These are phyloP conservation scores for Drosophila tanythrix DNA, from an alignment of 2,888 invertebrate species.

Conservation along the genomic window DNA sequence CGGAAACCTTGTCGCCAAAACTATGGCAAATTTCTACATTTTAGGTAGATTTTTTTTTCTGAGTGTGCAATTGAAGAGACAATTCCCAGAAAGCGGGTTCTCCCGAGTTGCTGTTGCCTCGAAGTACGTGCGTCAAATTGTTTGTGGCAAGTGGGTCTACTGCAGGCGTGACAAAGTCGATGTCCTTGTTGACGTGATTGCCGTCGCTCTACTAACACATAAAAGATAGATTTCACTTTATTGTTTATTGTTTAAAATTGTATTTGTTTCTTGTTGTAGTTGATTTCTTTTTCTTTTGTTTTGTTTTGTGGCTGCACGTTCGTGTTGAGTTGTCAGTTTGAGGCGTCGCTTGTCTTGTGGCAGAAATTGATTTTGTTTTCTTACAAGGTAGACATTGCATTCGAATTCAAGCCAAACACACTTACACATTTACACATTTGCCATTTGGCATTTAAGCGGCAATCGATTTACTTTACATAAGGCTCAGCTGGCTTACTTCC, in stretches of 20 bases:
- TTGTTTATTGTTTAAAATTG: slow-evolving; percentile 62
- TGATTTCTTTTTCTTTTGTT: slow-evolving; percentile 32
- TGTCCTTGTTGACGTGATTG: slow-evolving; percentile 23
- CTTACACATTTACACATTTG: neutral
- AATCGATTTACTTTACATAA: slow-evolving; percentile 22
- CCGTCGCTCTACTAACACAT: slow-evolving; percentile 48
- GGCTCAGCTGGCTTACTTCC: slow-evolving; percentile 21
- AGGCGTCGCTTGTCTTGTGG: slow-evolving; percentile 12
- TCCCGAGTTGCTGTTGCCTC: slow-evolving; percentile 2
- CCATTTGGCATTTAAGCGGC: slow-evolving; percentile 17
- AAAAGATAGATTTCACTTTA: slow-evolving; percentile 71
- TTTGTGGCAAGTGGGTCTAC: slow-evolving; percentile 7
- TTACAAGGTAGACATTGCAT: slow-evolving; percentile 25
- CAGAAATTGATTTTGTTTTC: slow-evolving; percentile 43
- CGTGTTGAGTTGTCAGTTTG: slow-evolving; percentile 30
- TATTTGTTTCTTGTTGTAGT: slow-evolving; percentile 27
- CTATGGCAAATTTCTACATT: neutral
- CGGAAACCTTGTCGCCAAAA: neutral
- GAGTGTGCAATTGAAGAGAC: neutral
- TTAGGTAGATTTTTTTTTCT: neutral
- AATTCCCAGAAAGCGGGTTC: neutral
- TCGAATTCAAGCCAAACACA: slow-evolving; percentile 1
- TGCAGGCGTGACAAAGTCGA: slow-evolving; percentile 12
- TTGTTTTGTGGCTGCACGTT: slow-evolving; percentile 34
- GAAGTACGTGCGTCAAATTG: slow-evolving; percentile 29